phyloP scores from a whole-genome alignment of 2,797 vertebrate species.

The Orestias chungarensis region DNA sequence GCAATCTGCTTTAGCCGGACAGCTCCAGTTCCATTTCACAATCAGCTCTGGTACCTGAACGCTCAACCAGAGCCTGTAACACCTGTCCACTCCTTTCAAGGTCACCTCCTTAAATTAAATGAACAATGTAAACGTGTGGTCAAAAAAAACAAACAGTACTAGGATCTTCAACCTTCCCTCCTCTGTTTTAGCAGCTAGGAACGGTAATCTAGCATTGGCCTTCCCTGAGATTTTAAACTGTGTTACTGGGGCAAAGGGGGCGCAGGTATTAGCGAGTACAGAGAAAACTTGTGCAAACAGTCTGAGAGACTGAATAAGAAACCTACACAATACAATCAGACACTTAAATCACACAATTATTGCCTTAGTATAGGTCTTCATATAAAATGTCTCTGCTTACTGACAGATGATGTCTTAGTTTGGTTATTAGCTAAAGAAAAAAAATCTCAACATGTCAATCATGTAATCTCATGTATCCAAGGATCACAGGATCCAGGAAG shows the following conservation, averaged over 20 bases:
- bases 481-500: neutral
- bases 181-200: conserved; percentile 35
- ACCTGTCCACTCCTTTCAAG: conserved; percentile 11
- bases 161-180: conserved; percentile 36
- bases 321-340: conserved; percentile 4
- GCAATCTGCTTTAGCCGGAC: conserved; percentile 31
- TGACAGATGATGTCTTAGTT: conserved; percentile 15
- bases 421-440: neutral
- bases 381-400: neutral
- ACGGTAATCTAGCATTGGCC: conserved; percentile 63
- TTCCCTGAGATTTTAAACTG: conserved; percentile 55
- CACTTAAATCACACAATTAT: conserved; percentile 13
- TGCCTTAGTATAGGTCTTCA: neutral
- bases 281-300: conserved; percentile 32
- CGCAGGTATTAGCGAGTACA: conserved; percentile 45
- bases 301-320: conserved; percentile 5
- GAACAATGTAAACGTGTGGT: conserved; percentile 31
- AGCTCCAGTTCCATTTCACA: conserved; percentile 51
- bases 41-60: conserved; percentile 25
- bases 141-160: conserved; percentile 8
- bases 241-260: conserved; percentile 68
- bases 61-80: conserved; percentile 7
- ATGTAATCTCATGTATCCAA: neutral
- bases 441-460: neutral
- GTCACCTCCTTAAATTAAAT: conserved; percentile 21